Conservation (phyloP, 2,113 vertebrate species). For the Salvelinus fontinalis region DNA sequence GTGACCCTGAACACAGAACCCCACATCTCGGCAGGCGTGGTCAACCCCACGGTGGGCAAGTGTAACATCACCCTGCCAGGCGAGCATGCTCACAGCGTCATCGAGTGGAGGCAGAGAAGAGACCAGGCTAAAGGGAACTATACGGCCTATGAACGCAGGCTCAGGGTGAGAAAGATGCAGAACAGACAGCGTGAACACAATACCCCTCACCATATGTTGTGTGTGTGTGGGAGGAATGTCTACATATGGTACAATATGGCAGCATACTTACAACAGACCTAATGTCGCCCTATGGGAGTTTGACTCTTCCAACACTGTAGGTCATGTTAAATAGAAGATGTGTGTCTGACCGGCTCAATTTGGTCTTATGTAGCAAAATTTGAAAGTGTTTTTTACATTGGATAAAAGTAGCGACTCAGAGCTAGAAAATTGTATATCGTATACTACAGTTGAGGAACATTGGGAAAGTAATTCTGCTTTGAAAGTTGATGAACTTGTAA, state of each 20-base stretch:
- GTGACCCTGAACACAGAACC: slow-evolving; percentile 91
- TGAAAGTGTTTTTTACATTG: too few species aligned
- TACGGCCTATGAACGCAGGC: slow-evolving; percentile 91
- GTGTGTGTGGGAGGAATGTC: not conserved
- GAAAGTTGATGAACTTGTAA: too few species aligned
- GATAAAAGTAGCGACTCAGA: too few species aligned
- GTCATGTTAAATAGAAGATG: too few species aligned
- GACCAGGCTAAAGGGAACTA: slow-evolving; percentile 94
- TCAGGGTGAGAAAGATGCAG: slow-evolving; percentile 80
- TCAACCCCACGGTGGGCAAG: slow-evolving; percentile 91
- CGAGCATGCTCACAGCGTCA: slow-evolving; percentile 92
- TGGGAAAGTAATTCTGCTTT: too few species aligned
- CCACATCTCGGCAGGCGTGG: slow-evolving; percentile 83
- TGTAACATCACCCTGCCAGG: slow-evolving; percentile 96
- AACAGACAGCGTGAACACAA: not conserved
- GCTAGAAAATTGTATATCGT: too few species aligned
- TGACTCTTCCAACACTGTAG: not conserved
- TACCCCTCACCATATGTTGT: not conserved
- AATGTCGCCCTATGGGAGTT: not conserved
- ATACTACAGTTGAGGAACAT: too few species aligned
- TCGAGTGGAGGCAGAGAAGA: slow-evolving; percentile 95
- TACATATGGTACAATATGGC: too few species aligned
- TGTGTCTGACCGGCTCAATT: too few species aligned
- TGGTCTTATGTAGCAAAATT: too few species aligned
- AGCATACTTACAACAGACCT: not conserved